Conservation (phyloP, 1,140 invertebrate species). For the Rhynchophorus ferrugineus region DNA sequence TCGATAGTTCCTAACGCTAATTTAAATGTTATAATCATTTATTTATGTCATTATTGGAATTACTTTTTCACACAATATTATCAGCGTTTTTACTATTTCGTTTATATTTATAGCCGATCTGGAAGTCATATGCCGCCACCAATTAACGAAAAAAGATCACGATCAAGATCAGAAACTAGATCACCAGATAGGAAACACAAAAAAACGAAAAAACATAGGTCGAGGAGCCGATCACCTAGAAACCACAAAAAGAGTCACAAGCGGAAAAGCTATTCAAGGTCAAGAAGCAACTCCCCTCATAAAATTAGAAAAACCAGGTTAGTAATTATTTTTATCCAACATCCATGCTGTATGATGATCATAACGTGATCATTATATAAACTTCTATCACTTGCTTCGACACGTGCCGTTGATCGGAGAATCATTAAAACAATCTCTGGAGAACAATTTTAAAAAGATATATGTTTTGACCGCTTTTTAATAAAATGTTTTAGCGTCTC, state of each 20-base stretch:
- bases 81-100: no score
- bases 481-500: no score
- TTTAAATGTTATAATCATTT: no score
- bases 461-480: no score
- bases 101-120: conserved; percentile 38
- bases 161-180: conserved; percentile 45
- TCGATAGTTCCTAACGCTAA: no score
- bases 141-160: conserved; percentile 36
- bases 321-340: not conserved
- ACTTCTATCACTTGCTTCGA: no score
- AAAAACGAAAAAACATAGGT: conserved; percentile 40
- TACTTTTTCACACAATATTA: no score
- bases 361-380: not conserved
- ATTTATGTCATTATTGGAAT: no score
- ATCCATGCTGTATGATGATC: not conserved
- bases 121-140: conserved; percentile 40
- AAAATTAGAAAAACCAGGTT: conserved; percentile 32
- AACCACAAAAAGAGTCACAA: conserved; percentile 46
- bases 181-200: conserved; percentile 37
- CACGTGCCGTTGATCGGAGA: no score
- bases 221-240: conserved; percentile 42
- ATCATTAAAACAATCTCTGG: no score
- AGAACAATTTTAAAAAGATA: no score
- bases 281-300: conserved; percentile 40
- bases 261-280: conserved; percentile 47